These are phyloP conservation scores for Chrysemys picta DNA, from an alignment of 2,113 vertebrate species.

Conservation along the genomic window DNA sequence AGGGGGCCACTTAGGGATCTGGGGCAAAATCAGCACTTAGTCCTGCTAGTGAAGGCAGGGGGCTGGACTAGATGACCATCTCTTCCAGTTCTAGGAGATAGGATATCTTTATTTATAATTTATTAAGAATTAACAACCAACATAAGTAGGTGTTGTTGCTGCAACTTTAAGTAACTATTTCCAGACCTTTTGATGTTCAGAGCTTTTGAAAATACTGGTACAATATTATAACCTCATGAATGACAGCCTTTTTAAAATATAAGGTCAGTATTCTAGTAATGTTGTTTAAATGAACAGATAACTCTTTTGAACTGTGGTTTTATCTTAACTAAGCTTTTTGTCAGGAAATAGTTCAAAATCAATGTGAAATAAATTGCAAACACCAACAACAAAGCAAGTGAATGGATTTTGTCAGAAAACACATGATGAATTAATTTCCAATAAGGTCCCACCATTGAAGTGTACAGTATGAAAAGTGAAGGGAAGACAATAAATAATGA, in stretches of 20 bases:
- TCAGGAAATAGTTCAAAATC: neutral
- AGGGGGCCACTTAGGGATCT: no score
- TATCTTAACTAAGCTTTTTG: neutral
- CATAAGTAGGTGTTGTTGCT: neutral
- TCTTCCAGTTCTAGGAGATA: no score
- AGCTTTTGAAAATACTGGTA: neutral
- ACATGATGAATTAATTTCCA: conserved; percentile 77
- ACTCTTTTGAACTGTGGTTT: neutral
- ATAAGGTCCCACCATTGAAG: conserved; percentile 73
- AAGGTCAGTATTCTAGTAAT: neutral
- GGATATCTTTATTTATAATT: neutral
- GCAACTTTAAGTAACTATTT: neutral
- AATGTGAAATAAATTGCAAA: conserved; percentile 7
- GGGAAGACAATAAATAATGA: conserved; percentile 79
- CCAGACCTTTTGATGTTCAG: neutral
- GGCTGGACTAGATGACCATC: no score
- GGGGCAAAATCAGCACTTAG: no score
- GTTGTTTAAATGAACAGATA: neutral
- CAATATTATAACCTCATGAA: neutral
- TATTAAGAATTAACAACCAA: neutral
- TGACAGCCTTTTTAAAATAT: neutral
- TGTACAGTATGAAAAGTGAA: conserved; percentile 64
- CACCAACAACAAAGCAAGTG: neutral
- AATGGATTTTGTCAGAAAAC: conserved; percentile 49
- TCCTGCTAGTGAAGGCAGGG: no score